Evolutionary conservation across 2,797 vertebrate genomes (phyloP), one percentile per base, ranked within the genome.

Genomic region (Poecilia gillii): DNA sequence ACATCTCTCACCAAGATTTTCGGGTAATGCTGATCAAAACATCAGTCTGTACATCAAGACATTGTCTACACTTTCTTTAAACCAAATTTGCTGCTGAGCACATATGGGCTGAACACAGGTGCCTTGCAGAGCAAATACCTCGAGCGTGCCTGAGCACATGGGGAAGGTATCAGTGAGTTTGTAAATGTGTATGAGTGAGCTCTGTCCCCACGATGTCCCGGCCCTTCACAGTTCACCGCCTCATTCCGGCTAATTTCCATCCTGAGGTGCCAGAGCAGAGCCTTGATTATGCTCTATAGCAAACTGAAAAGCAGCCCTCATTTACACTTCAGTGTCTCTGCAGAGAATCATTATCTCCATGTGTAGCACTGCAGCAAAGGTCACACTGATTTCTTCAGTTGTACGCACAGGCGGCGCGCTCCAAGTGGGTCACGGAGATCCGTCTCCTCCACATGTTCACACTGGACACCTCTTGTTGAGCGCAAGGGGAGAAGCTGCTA

Each of bases 171-270:
- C 80, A 47, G 75, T 28, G 72, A 64, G 80, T 85, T 72, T 33
- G 75, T 85, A 88, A 85, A 84, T 91, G 82, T 84, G 83, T 89
- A 62, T 88, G 81, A 90, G 86, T 11, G 28, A 83, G 88, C 83
- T 85, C 84, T 88, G 88, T 85, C 90, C 77, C 80, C 51, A 0
- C 70, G n/a, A 79, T 45, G 82, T 81, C 77, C 78, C 84, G 83
- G 93, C 83, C 92, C 94, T 94, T 95, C 94, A 95, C 92, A 91
- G 92, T 89, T 93, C 91, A 82, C 85, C 72, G 88, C 76, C 77
- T 92, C 83, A 80, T 83, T 88, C 91, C 89, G 87, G 91, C 91
- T 94, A 88, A 92, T 95, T 92, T 90, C 87, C 90, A 91, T 92
- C 85, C 87, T 76, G 70, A 82, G 87, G 81, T 87, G 72, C 87